phyloP scores from a whole-genome alignment of 2,113 vertebrate species.

The Strix aluco region DNA sequence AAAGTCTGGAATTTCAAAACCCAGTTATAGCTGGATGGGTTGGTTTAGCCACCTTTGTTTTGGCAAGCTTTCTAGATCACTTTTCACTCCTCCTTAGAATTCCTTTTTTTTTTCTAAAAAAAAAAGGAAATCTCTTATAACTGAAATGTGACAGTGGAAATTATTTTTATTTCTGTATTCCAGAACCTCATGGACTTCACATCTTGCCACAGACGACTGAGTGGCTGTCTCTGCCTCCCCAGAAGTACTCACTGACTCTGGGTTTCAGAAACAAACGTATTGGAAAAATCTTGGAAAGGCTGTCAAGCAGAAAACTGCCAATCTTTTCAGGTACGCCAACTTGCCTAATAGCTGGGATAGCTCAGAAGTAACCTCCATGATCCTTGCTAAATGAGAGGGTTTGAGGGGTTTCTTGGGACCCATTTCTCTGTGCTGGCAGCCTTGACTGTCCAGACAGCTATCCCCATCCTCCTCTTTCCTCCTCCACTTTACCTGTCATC shows the following conservation, averaged over 20 bases:
- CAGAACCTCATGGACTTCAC: slow-evolving; percentile 67
- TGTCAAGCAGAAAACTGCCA: slow-evolving; percentile 61
- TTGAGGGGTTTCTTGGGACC: fast-evolving
- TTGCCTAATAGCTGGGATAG: not conserved
- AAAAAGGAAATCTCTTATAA: not conserved
- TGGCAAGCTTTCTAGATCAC: not conserved
- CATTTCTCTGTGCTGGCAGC: not conserved
- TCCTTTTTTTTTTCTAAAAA: not conserved
- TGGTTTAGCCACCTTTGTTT: not conserved
- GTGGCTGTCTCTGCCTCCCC: slow-evolving; percentile 44
- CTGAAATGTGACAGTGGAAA: not conserved
- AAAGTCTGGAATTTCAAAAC: not conserved
- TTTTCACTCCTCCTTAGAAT: not conserved
- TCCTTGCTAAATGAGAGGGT: not conserved
- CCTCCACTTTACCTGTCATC: not conserved
- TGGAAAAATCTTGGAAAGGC: slow-evolving; percentile 70
- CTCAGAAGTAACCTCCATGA: not conserved
- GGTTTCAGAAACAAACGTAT: slow-evolving; percentile 73
- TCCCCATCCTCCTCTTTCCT: not conserved
- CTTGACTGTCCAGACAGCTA: not conserved
- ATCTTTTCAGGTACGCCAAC: slow-evolving; percentile 62
- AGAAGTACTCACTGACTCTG: slow-evolving; percentile 68
- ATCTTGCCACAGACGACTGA: slow-evolving; percentile 68
- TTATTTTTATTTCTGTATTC: not conserved
- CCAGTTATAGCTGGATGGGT: not conserved